Evolutionary conservation across 2,888 invertebrate genomes (phyloP).

Genomic region (Bellardia pandia): DNA sequence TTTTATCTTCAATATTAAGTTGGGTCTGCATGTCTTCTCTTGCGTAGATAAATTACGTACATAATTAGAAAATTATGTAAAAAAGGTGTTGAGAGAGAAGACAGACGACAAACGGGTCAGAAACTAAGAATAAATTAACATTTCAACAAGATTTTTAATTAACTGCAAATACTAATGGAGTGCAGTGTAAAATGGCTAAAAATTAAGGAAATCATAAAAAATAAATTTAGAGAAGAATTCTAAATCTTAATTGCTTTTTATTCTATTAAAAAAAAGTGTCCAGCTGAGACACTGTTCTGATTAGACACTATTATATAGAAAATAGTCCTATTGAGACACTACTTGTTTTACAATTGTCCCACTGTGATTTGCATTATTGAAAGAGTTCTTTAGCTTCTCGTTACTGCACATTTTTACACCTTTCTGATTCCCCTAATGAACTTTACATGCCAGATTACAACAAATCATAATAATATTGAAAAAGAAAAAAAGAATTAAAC

Average conservation of each 20-base stretch:
- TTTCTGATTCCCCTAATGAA: neutral
- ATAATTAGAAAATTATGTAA: conserved; percentile 24
- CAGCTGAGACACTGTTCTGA: too few relatives aligned
- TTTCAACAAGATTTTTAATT: conserved; percentile 66
- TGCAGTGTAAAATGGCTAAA: neutral
- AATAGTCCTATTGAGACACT: too few relatives aligned
- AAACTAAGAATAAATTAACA: conserved; percentile 44
- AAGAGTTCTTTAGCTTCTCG: neutral
- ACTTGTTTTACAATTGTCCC: too few relatives aligned
- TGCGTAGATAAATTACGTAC: neutral
- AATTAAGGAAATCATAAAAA: neutral
- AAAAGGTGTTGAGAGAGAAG: neutral
- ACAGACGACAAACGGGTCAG: neutral
- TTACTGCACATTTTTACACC: neutral
- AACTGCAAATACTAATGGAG: conserved; percentile 28
- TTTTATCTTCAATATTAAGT: neutral
- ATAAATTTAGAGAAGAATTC: neutral
- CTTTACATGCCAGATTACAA: neutral
- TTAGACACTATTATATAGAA: too few relatives aligned
- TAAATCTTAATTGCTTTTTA: too few relatives aligned
- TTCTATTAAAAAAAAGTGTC: too few relatives aligned
- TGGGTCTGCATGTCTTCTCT: neutral
- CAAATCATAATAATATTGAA: neutral
- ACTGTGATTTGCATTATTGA: too few relatives aligned
- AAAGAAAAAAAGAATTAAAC: neutral